phyloP scores from a whole-genome alignment of 2,113 vertebrate genomes.

The Rhodinocichla rosea region DNA sequence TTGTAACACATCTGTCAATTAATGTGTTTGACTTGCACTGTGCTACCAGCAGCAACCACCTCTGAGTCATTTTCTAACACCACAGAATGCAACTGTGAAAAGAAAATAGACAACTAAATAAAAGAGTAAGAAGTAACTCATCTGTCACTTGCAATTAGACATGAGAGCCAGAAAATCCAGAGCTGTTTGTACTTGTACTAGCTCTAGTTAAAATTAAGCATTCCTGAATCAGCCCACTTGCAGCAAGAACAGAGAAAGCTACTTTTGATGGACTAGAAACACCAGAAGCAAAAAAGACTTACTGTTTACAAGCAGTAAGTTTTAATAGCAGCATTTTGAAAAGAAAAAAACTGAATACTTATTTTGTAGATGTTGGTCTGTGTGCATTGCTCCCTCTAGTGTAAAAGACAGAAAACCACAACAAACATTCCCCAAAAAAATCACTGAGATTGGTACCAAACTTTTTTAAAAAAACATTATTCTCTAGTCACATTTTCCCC shows the following conservation, averaged over 20 bases:
- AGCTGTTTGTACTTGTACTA: background rate
- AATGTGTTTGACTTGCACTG: background rate
- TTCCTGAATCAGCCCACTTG: background rate
- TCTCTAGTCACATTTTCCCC: background rate
- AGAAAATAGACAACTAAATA: background rate
- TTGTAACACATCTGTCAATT: background rate
- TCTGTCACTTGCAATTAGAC: background rate
- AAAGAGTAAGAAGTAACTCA: background rate
- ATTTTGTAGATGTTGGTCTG: background rate
- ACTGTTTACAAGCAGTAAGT: background rate
- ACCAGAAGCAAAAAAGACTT: background rate
- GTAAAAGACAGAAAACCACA: constrained; percentile 4
- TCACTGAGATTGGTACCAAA: background rate
- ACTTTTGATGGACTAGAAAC: background rate
- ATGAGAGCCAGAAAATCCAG: background rate
- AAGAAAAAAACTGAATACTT: background rate
- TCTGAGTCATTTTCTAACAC: background rate
- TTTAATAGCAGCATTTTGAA: background rate
- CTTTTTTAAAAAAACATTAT: background rate
- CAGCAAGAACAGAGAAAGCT: background rate
- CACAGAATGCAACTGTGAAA: background rate
- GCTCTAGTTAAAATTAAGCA: background rate
- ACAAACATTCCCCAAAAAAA: background rate
- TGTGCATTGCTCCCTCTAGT: constrained; percentile 48
- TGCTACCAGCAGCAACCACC: background rate